A percentile compares a stretch with the other conserved stretches of the same genome.
phyloP scores from a whole-genome alignment of 1,140 invertebrate genomes.

The Eufriesea mexicana region DNA sequence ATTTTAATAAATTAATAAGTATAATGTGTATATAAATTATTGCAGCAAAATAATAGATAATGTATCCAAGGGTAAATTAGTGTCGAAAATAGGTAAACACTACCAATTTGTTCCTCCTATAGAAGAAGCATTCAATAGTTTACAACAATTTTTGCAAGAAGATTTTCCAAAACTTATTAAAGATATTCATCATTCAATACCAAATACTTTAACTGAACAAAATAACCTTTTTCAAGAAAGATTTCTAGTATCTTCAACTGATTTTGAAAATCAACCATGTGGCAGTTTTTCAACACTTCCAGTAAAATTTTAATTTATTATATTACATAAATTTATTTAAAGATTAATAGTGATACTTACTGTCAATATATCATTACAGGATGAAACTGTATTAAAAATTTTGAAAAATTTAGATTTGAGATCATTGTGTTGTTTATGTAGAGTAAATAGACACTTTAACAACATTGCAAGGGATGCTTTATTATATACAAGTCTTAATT shows the following conservation, averaged over 20 bases:
- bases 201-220: constrained; percentile 53
- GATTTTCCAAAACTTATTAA: constrained; percentile 78
- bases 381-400: constrained; percentile 88
- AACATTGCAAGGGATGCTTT: constrained; percentile 89
- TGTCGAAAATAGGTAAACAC: constrained; percentile 74
- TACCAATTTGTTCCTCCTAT: constrained; percentile 79
- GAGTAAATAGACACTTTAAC: constrained; percentile 89
- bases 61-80: constrained; percentile 76
- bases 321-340: constrained; percentile 30
- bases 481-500: constrained; percentile 90
- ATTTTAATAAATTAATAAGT: not conserved
- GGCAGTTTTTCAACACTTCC: constrained; percentile 79
- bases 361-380: constrained; percentile 80
- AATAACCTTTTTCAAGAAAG: constrained; percentile 19
- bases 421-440: constrained; percentile 88
- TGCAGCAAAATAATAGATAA: constrained; percentile 76
- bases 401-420: constrained; percentile 90
- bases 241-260: not conserved
- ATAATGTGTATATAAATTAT: constrained; percentile 44
- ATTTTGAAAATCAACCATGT: constrained; percentile 64
- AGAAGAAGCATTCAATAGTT: constrained; percentile 77
- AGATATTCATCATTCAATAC: constrained; percentile 75
- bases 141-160: constrained; percentile 80
- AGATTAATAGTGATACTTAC: constrained; percentile 21
- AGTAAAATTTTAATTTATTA: constrained; percentile 67